Evolutionary conservation across 1,140 invertebrate species (phyloP), one percentile per base, ranked within the genome.

Genomic region (Drosophila cardini): DNA sequence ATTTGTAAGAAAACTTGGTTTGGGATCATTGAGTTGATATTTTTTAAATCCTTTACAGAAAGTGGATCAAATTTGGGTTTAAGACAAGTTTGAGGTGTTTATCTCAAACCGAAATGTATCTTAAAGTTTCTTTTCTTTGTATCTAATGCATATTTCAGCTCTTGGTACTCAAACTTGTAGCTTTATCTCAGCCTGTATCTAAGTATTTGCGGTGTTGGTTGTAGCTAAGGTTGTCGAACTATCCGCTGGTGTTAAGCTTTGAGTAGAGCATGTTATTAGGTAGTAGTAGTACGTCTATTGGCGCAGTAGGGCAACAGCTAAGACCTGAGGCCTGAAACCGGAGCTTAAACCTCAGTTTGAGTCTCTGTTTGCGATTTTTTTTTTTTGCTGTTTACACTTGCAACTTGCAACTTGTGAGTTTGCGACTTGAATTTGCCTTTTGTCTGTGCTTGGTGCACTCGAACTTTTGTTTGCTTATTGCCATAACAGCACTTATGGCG

Each of bases 401-500:
- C 13, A 45, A 21, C 45, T 26, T 48, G 45, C 55, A 52, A 53
- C 57, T 46, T 26, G 48, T 48, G 36, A 26, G 18, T 56, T 40
- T 58, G 46, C 55, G 10, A 46, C 58, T 57, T 52, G 50, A 21
- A 21, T 67, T 45, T 18, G 52, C 10, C 32, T 55, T 36, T 43
- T 43, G 13, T 43, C 62, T 46, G 36, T 36, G 32, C 30, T 53
- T 72, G 53, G 42, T 53, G 53, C 16, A 38, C n/a, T 48, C 46
- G 46, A 53, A 43, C 58, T 58, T 75, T 71, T 71, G 61, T 71
- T 64, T 75, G 53, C 53, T 61, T 75, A 70, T 78, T 75, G 70
- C 43, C 61, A 58, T 65, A 69, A 70, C 72, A 65, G 72, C 63
- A 74, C 58, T 75, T 65, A 76, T 76, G 52, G 72, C 76, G 76